phyloP scores from a whole-genome alignment of 2,888 invertebrate genomes.

The Tenthredo notha region DNA sequence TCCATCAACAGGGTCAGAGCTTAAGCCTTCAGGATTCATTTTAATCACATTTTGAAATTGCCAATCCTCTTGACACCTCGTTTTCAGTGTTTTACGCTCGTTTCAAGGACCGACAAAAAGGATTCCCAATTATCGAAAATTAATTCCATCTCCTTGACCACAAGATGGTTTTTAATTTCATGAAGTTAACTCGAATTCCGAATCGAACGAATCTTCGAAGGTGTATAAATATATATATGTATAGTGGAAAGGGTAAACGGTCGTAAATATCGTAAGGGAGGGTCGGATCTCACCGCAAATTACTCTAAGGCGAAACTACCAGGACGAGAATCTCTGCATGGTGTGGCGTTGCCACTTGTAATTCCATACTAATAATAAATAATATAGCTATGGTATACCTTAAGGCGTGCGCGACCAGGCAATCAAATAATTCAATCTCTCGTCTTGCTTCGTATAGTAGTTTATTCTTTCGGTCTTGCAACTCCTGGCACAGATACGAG shows the following conservation, averaged over 20 bases:
- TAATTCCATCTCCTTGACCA: background rate
- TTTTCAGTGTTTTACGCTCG: background rate
- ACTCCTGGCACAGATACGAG: slow-evolving; percentile 50
- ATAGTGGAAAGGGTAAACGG: slow-evolving; percentile 18
- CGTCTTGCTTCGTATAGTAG: slow-evolving; percentile 19
- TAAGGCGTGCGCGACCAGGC: slow-evolving; percentile 42
- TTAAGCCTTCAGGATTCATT: background rate
- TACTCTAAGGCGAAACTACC: slow-evolving; percentile 41
- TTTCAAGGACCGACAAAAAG: background rate
- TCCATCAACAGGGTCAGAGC: slow-evolving; percentile 7
- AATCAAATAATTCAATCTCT: slow-evolving; percentile 52
- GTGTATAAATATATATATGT: background rate
- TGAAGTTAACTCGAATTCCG: background rate
- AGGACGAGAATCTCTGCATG: slow-evolving; percentile 5
- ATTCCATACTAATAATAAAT: slow-evolving; percentile 51
- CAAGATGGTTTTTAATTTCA: background rate
- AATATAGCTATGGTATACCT: slow-evolving; percentile 42
- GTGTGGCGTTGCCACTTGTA: slow-evolving; percentile 45
- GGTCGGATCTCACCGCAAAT: slow-evolving; percentile 28
- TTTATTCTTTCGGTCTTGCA: slow-evolving; percentile 43
- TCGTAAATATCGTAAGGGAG: slow-evolving; percentile 32
- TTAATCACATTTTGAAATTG: background rate
- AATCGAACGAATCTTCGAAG: slow-evolving; percentile 15
- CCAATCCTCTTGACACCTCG: background rate
- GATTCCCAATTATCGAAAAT: background rate